A percentile compares a stretch with the other conserved stretches of the same genome.
phyloP scores from a whole-genome alignment of 2,888 invertebrate species.

The Polymixis flavicincta region DNA sequence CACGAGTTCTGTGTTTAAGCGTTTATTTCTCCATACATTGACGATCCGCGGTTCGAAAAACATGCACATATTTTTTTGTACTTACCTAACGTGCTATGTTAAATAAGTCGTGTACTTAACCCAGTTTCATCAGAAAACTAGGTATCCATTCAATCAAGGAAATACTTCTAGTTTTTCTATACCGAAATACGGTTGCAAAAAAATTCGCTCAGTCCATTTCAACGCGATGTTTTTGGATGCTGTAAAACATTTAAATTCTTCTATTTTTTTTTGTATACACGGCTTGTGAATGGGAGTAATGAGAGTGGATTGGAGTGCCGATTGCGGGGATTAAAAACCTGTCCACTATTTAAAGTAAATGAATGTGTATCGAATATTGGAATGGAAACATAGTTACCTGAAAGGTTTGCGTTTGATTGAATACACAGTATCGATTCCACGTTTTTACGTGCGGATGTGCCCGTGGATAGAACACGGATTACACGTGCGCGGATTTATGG shows the following conservation, averaged over 20 bases:
- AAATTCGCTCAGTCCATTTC: conserved; percentile 29
- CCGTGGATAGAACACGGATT: too few relatives aligned
- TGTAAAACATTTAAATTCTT: conserved; percentile 31
- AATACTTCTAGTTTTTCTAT: background rate
- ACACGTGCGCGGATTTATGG: background rate
- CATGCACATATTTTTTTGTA: background rate
- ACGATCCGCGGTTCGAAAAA: background rate
- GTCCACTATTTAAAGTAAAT: background rate
- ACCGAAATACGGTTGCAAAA: conserved; percentile 11
- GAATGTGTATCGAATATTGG: conserved; percentile 4
- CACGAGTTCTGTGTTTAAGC: background rate
- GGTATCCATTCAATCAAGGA: background rate
- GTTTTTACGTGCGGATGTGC: background rate
- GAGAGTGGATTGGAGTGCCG: conserved; percentile 19
- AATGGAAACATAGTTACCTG: background rate
- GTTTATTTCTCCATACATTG: background rate
- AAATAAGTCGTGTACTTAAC: background rate
- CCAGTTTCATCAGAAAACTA: background rate
- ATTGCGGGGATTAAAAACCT: background rate
- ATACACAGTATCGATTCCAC: background rate
- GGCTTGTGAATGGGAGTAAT: conserved; percentile 43
- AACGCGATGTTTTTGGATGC: conserved; percentile 12
- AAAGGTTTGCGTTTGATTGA: background rate
- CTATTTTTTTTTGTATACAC: conserved; percentile 22
- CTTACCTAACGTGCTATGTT: background rate